Conservation (phyloP, 2,888 invertebrate species). For the Erebia ligea region DNA sequence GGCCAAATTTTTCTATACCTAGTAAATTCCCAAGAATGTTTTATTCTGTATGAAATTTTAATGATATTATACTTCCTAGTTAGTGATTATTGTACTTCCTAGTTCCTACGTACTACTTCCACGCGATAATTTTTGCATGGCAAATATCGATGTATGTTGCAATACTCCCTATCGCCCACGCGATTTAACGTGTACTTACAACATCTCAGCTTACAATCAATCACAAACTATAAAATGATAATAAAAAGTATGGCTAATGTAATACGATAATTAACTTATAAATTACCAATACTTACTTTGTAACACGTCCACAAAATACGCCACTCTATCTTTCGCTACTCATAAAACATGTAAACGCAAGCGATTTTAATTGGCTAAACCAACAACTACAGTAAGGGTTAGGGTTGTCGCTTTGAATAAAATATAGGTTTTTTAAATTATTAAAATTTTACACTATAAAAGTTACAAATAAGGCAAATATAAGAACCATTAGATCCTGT, state of each 20-base stretch:
- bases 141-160: too few species aligned
- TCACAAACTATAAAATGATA: neutral
- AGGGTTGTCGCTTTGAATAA: conserved; percentile 5
- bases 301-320: conserved; percentile 8
- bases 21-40: too few species aligned
- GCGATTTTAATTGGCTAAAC: conserved; percentile 29
- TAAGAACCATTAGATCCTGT: too few species aligned
- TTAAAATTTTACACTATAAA: too few species aligned
- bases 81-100: too few species aligned
- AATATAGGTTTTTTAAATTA: neutral
- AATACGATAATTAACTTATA: neutral
- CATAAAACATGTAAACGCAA: conserved; percentile 27
- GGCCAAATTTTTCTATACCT: too few species aligned
- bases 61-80: too few species aligned
- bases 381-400: neutral
- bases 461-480: too few species aligned
- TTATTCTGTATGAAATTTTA: too few species aligned
- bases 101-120: too few species aligned
- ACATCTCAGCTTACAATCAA: neutral
- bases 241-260: neutral
- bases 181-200: neutral
- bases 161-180: too few species aligned
- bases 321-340: conserved; percentile 18
- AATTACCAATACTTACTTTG: conserved; percentile 10
- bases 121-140: too few species aligned